Base-by-base conservation (phyloP, 2,888 invertebrate species). In the Caenorhabditis uteleia region DNA sequence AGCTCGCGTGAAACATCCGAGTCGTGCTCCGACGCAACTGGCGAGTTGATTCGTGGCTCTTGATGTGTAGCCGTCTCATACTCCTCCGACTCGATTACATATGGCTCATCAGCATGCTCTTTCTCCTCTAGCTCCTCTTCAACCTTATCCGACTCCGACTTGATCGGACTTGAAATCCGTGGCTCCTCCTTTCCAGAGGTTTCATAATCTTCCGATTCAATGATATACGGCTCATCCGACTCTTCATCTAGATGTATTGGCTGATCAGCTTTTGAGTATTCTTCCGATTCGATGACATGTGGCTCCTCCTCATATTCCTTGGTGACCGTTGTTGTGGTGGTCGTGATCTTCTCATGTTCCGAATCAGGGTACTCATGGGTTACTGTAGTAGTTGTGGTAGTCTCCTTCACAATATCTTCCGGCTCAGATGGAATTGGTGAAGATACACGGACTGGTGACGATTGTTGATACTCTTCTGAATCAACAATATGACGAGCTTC, bases 1-100 rank as follows among this genome's bases (percentile, higher is more conserved):
- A n/a, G n/a, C n/a, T n/a, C n/a, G n/a, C n/a, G n/a, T n/a, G n/a
- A n/a, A n/a, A n/a, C n/a, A n/a, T n/a, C n/a, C n/a, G n/a, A n/a
- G n/a, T n/a, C n/a, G n/a, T n/a, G n/a, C n/a, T n/a, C 57, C 3
- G 57, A 57, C 12, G 38, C 49, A 25, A 49, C 57, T 29, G 57
- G 57, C 20, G 57, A 57, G 25, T 45, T 57, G 39, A 49, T 45
- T 4, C 57, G 38, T 25, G 14, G 57, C 23, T 59, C 51, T 34
- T 58, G 31, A 3, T 39, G 34, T 16, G 21, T 36, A 3, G 58
- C 16, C 10, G 25, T 25, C 7, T 48, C 45, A 29, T 59, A 59
- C 8, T 64, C 60, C 14, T 42, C 39, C 14, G 64, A 57, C 20
- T 61, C 65, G 12, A 65, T 53, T 23, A 61, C 33, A 38, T 54